These are phyloP conservation scores for Hyppa rectilinea DNA, from an alignment of 2,888 invertebrate species.

Conservation along the genomic window DNA sequence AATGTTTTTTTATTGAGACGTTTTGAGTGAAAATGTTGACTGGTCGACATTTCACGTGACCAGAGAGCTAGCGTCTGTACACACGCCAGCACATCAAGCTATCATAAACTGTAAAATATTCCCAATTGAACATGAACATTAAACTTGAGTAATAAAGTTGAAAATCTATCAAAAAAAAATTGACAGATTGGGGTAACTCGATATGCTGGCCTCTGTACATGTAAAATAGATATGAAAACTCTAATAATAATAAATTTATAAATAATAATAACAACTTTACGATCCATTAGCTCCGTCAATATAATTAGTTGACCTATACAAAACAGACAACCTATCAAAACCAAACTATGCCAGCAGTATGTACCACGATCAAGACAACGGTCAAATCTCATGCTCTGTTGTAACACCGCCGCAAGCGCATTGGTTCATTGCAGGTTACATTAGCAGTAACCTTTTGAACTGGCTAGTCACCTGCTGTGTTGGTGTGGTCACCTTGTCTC, in stretches of 20 bases:
- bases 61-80: too few species aligned
- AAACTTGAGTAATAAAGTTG: too few species aligned
- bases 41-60: too few species aligned
- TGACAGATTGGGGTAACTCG: too few species aligned
- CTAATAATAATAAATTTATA: neutral
- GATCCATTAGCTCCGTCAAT: neutral
- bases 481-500: conserved; percentile 51
- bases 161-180: too few species aligned
- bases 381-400: conserved; percentile 26
- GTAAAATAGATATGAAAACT: too few species aligned
- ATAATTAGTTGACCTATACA: conserved; percentile 34
- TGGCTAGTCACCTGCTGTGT: conserved; percentile 20
- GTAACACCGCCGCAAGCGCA: conserved; percentile 40
- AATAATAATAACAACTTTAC: conserved; percentile 14
- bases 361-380: conserved; percentile 8
- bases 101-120: too few species aligned
- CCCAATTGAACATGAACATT: too few species aligned
- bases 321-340: conserved; percentile 28
- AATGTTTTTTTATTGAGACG: too few species aligned
- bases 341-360: conserved; percentile 10
- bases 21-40: too few species aligned
- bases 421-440: conserved; percentile 27
- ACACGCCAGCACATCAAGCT: too few species aligned
- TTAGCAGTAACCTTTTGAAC: conserved; percentile 59
- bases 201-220: too few species aligned